Conservation (phyloP, 2,113 vertebrate species). For the Aptenodytes patagonicus region DNA sequence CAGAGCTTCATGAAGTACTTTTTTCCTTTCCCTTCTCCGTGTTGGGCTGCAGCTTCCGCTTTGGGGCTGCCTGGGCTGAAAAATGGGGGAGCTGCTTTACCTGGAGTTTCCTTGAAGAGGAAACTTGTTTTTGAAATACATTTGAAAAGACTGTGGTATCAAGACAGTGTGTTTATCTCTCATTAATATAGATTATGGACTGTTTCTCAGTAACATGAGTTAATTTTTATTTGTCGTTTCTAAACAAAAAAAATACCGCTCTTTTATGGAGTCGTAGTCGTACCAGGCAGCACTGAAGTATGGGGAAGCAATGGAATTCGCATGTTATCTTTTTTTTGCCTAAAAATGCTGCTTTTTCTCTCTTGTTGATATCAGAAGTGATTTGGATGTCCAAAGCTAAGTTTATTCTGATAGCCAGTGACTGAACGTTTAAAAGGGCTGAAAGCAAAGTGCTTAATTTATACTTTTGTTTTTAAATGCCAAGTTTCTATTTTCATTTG, state of each 20-base stretch:
- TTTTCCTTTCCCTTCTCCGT: background rate
- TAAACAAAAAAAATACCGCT: background rate
- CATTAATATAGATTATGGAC: background rate
- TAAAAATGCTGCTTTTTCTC: background rate
- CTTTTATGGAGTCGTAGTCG: rapidly evolving
- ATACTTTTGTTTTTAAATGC: conserved; percentile 38
- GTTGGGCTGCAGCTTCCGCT: background rate
- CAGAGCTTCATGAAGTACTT: background rate
- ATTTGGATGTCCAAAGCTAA: background rate
- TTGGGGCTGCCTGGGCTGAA: background rate
- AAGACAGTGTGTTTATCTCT: background rate
- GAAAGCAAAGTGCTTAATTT: background rate
- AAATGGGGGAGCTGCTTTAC: background rate
- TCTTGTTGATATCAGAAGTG: background rate
- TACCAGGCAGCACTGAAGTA: background rate
- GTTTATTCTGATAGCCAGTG: background rate
- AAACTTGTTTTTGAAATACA: background rate
- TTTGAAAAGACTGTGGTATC: background rate
- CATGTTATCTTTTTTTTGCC: background rate
- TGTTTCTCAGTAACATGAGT: background rate
- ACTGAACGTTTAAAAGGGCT: background rate
- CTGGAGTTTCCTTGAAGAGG: background rate
- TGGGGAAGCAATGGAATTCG: background rate
- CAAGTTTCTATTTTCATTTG: conserved; percentile 46
- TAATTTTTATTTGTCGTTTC: background rate